Evolutionary conservation across 1,140 invertebrate species (phyloP).

Genomic region (Bilobella aurantiaca): DNA sequence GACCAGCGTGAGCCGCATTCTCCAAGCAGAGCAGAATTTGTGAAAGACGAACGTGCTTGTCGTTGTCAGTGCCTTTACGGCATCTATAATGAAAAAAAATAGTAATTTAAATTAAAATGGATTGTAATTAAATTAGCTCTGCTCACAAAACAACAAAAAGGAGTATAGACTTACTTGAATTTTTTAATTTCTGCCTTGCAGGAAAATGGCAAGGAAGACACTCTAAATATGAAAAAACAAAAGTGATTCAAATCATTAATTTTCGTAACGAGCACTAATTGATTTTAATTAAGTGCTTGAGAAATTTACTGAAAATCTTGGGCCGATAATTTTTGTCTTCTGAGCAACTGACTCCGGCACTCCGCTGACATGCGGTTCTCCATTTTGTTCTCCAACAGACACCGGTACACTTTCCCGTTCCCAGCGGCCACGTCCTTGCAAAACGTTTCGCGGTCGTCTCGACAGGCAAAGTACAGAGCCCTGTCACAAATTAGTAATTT

Average conservation of each 20-base stretch:
- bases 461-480: constrained; percentile 79
- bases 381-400: constrained; percentile 75
- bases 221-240: not conserved
- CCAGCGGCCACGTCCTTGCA: constrained; percentile 56
- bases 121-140: too few relatives aligned
- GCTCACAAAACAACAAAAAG: too few relatives aligned
- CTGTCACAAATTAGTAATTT: constrained; percentile 66
- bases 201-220: constrained; percentile 47
- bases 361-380: constrained; percentile 53
- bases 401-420: constrained; percentile 78
- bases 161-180: constrained; percentile 48
- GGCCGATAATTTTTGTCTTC: constrained; percentile 74
- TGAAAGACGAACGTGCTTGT: constrained; percentile 73
- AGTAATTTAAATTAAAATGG: too few relatives aligned
- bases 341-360: constrained; percentile 73
- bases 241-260: not conserved
- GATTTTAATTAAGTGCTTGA: constrained; percentile 42
- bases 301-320: constrained; percentile 75
- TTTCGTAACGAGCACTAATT: constrained; percentile 36
- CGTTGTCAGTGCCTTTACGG: constrained; percentile 58
- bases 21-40: constrained; percentile 89
- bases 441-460: constrained; percentile 60
- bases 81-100: constrained; percentile 36
- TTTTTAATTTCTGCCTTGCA: constrained; percentile 83
- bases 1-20: constrained; percentile 59